phyloP scores from a whole-genome alignment of 2,888 invertebrate species.

The Drymonia ruficornis region DNA sequence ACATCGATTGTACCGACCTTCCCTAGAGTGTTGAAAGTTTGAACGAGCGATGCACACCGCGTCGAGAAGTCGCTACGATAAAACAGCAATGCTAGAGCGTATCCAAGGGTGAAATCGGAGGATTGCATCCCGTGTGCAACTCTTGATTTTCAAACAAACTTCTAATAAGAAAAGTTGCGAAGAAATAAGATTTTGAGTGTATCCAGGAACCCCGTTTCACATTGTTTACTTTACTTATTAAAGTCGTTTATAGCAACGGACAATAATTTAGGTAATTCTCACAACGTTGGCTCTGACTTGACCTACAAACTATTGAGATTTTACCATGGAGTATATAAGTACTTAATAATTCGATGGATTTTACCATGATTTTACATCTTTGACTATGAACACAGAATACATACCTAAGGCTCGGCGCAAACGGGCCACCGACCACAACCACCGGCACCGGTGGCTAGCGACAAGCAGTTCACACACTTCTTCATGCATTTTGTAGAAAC shows the following conservation, averaged over 20 bases:
- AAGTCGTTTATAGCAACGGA: conserved; percentile 19
- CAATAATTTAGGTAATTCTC: conserved; percentile 9
- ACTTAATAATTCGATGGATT: too few relatives aligned
- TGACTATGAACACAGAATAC: too few relatives aligned
- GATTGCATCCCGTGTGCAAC: conserved; percentile 46
- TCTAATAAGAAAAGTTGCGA: conserved; percentile 75
- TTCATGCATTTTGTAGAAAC: too few relatives aligned
- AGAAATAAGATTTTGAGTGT: conserved; percentile 59
- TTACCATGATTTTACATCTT: too few relatives aligned
- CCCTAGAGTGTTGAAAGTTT: conserved; percentile 1
- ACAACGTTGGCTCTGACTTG: too few relatives aligned
- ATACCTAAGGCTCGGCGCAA: too few relatives aligned
- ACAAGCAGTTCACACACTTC: too few relatives aligned
- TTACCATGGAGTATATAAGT: too few relatives aligned
- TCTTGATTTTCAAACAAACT: conserved; percentile 60
- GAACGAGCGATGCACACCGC: conserved; percentile 4
- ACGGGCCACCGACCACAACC: too few relatives aligned
- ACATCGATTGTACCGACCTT: background rate
- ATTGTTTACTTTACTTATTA: conserved; percentile 28
- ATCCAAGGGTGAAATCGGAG: conserved; percentile 56
- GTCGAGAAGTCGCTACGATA: conserved; percentile 37
- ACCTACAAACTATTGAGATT: too few relatives aligned
- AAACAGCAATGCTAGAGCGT: conserved; percentile 46
- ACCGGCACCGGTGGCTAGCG: too few relatives aligned
- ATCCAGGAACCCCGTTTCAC: conserved; percentile 25